A percentile compares a stretch with the other conserved stretches of the same genome.
Conservation (phyloP, 2,113 vertebrate genomes). For the Nycticebus coucang region DNA sequence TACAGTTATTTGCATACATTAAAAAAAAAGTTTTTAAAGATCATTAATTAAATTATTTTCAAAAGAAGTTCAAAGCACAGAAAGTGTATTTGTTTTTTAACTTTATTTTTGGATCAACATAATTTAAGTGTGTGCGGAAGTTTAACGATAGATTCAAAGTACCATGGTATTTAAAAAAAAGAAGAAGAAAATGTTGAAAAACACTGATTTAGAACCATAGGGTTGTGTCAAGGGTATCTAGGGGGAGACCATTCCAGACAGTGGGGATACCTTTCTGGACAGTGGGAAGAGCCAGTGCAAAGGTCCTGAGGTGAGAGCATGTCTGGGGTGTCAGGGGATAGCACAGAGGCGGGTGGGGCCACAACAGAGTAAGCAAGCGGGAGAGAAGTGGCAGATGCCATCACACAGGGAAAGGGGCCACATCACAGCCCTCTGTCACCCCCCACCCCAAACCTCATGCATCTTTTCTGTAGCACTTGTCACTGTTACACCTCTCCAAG, state of each 20-base stretch:
- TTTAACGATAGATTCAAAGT: no score
- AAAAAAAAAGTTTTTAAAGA: no score
- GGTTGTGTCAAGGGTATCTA: neutral
- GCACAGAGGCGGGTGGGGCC: neutral
- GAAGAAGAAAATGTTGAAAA: no score
- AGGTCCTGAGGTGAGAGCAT: neutral
- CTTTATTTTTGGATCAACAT: no score
- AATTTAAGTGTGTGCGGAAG: no score
- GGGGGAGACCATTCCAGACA: neutral
- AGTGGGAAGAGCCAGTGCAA: neutral
- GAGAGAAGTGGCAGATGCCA: neutral
- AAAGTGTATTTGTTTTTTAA: no score
- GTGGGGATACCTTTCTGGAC: no score
- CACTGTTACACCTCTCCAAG: neutral
- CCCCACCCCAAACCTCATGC: fast-evolving
- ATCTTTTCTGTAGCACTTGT: neutral
- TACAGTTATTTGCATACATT: no score
- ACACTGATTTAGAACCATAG: no score
- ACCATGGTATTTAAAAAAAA: no score
- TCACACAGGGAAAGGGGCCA: neutral
- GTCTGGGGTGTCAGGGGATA: neutral
- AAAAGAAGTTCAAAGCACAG: no score
- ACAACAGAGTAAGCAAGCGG: neutral
- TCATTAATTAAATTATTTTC: no score
- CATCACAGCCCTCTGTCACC: neutral